Evolutionary conservation across 2,113 vertebrate species (phyloP).

Genomic region (Malurus cyaneus): DNA sequence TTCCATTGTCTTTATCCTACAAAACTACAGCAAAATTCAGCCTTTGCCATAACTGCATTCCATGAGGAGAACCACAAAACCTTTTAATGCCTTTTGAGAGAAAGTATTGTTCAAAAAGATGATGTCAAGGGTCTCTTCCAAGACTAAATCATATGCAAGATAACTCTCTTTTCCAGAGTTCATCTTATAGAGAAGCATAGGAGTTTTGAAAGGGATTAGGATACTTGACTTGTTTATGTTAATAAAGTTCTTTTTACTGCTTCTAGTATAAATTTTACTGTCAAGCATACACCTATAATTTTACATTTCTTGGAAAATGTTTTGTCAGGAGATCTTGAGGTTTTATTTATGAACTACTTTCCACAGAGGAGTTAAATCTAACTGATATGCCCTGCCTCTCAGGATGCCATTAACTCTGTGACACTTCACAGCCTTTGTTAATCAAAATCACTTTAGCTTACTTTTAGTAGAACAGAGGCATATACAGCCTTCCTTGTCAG

Average conservation of each 20-base stretch:
- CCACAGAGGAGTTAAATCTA: conserved; percentile 59
- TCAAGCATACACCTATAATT: conserved; percentile 62
- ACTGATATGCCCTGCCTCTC: conserved; percentile 47
- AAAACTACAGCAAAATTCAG: neutral
- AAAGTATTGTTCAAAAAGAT: neutral
- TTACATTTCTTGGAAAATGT: conserved; percentile 66
- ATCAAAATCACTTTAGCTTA: conserved; percentile 52
- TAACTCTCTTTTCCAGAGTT: conserved; percentile 34
- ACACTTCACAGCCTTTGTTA: conserved; percentile 62
- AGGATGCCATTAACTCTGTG: conserved; percentile 52
- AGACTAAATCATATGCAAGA: conserved; percentile 39
- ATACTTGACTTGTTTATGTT: conserved; percentile 64
- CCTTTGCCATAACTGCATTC: neutral
- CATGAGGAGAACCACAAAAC: neutral
- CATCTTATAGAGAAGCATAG: neutral
- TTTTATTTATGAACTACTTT: conserved; percentile 69
- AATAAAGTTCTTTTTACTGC: conserved; percentile 65
- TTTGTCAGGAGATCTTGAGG: conserved; percentile 61
- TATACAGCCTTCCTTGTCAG: conserved; percentile 10
- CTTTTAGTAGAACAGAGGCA: conserved; percentile 32
- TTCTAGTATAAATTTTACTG: conserved; percentile 63
- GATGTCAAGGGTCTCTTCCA: neutral
- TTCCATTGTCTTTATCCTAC: neutral
- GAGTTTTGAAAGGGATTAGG: conserved; percentile 59
- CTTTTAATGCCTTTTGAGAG: neutral